These are phyloP conservation scores for Exocentrus adspersus DNA, from an alignment of 2,888 invertebrate species.

Conservation along the genomic window DNA sequence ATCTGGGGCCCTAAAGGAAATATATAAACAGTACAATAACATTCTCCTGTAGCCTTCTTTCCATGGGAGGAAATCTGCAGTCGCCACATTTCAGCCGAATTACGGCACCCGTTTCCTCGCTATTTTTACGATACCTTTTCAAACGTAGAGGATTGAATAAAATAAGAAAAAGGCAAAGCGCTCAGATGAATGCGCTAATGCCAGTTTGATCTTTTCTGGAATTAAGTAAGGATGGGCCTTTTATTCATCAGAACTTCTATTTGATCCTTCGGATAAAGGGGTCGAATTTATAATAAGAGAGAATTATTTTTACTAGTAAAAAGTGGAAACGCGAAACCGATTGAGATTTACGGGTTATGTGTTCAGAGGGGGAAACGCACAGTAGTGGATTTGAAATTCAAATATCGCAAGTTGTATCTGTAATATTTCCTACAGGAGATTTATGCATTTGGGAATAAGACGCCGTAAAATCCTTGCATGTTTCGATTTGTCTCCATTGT, in stretches of 20 bases:
- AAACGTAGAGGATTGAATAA: slow-evolving; percentile 16
- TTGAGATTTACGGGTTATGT: no score
- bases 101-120: neutral
- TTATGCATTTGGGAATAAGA: no score
- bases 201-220: slow-evolving; percentile 10
- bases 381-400: no score
- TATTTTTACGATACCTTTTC: slow-evolving; percentile 19
- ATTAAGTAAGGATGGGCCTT: slow-evolving; percentile 3
- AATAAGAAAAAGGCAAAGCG: slow-evolving; percentile 11
- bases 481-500: no score
- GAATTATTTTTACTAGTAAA: neutral
- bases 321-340: no score
- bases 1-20: no score
- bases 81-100: neutral
- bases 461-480: no score
- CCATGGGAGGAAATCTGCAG: neutral
- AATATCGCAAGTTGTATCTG: no score
- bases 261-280: neutral
- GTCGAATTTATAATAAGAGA: neutral
- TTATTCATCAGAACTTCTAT: slow-evolving; percentile 12
- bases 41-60: neutral
- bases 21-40: neutral
- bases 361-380: no score
- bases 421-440: no score
- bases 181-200: slow-evolving; percentile 17